Evolutionary conservation across 1,140 invertebrate genomes (phyloP), one percentile per base, ranked within the genome.

Genomic region (Drosophila repletoides): DNA sequence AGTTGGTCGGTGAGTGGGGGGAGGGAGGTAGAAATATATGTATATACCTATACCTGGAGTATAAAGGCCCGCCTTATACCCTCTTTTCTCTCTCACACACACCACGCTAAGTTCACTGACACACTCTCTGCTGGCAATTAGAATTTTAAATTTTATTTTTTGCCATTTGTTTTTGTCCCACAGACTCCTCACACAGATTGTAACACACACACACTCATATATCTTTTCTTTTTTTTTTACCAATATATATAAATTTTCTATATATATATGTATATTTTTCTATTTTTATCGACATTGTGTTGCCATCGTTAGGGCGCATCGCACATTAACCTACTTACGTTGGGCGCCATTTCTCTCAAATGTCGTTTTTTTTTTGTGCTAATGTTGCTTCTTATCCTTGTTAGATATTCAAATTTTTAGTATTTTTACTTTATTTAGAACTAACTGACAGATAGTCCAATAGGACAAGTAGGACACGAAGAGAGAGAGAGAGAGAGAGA

Each of bases 271-370:
- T 24, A 21, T 38, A 19, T 55, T 7, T 49, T 63, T 58, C 60
- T 73, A 70, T 83, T 83, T 81, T 73, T 73, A 81, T 81, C 77
- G 73, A 66, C 77, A 72, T 76, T 55, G 67, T 72, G 31, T 55
- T 29, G 52, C 29, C 19, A 12, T 5, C 31, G n/a, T n/a, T 51
- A 58, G 61, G 33, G 34, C 52, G 53, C 55, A 15, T 40, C 73
- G 77, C 77, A 83, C 77, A 83, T 83, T 83, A 83, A 83, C 77
- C 77, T 83, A 83, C 77, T 83, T 84, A 59, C 34, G 36, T 66
- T 63, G 75, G 60, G 38, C 60, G 80, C 73, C 59, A 72, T 72
- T 65, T 77, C 15, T 33, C 22, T 28, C 14, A 9, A 38, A 31
- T 38, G 31, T 26, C 5, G 5, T 34, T 24, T 38, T 17, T 48